Evolutionary conservation across 2,113 vertebrate species (phyloP).

Genomic region (Megaceryle maxima): DNA sequence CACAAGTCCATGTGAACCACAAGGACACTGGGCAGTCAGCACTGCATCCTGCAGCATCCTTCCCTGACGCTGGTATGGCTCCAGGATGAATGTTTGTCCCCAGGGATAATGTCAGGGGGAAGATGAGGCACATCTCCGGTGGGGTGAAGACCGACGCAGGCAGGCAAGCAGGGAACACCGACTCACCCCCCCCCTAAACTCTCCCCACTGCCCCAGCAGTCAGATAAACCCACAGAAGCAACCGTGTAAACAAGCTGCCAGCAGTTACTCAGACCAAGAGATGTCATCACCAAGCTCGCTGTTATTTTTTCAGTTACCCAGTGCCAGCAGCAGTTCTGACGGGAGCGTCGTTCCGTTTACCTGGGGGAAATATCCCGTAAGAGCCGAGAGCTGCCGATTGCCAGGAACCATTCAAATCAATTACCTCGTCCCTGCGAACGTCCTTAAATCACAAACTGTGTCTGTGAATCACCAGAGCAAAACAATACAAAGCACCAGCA

Average conservation of each 20-base stretch:
- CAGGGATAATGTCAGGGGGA: background rate
- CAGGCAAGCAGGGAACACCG: background rate
- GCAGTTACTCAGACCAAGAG: background rate
- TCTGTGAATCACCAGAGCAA: background rate
- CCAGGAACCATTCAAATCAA: background rate
- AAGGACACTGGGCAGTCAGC: background rate
- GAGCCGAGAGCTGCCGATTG: background rate
- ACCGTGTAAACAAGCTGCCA: background rate
- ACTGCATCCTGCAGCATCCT: background rate
- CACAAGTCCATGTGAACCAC: background rate
- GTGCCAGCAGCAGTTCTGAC: background rate
- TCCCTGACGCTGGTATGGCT: background rate
- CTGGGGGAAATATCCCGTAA: constrained; percentile 1
- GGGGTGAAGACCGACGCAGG: background rate
- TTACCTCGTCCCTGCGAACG: background rate
- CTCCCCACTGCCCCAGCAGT: background rate
- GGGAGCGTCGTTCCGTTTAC: background rate
- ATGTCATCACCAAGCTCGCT: background rate
- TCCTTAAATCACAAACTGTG: background rate
- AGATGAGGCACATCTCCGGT: background rate
- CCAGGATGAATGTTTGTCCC: accelerated
- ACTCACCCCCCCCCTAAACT: background rate
- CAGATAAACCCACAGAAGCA: background rate
- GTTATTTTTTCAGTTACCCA: background rate
- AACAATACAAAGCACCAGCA: background rate